phyloP scores from a whole-genome alignment of 2,797 vertebrate genomes.

The Carduelis carduelis region DNA sequence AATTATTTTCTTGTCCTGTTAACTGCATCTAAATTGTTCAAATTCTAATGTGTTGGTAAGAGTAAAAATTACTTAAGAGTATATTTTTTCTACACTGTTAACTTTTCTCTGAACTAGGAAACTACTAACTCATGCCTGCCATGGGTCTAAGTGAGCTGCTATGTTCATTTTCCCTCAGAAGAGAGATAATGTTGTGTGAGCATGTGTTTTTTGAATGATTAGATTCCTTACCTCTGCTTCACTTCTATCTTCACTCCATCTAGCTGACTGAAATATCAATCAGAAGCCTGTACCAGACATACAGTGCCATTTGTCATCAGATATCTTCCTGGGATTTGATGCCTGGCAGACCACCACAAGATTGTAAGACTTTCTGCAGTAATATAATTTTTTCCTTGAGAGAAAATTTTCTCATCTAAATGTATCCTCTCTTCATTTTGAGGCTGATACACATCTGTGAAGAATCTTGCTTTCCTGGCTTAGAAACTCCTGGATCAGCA shows the following conservation, averaged over 20 bases:
- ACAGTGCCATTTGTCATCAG: not conserved
- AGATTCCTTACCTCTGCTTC: not conserved
- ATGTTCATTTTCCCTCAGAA: not conserved
- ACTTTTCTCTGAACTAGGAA: not conserved
- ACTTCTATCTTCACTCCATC: conserved; percentile 2
- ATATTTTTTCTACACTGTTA: not conserved
- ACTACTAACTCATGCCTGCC: not conserved
- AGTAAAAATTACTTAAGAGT: not conserved
- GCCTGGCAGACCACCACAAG: not conserved
- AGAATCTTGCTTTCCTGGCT: conserved; percentile 6
- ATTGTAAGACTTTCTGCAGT: conserved; percentile 2
- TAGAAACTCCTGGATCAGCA: conserved; percentile 39
- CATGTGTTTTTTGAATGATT: not conserved
- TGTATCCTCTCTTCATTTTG: not conserved
- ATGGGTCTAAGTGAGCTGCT: not conserved
- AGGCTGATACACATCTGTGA: conserved; percentile 25
- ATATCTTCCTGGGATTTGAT: not conserved
- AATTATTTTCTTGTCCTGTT: not conserved
- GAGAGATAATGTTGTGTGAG: not conserved
- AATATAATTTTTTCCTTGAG: not conserved
- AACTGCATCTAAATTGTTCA: not conserved
- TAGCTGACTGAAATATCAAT: not conserved
- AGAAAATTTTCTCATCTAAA: not conserved
- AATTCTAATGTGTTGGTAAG: not conserved
- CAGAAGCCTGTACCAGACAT: not conserved